Conservation (phyloP, 2,797 vertebrate genomes). For the Phylloscopus collybita region DNA sequence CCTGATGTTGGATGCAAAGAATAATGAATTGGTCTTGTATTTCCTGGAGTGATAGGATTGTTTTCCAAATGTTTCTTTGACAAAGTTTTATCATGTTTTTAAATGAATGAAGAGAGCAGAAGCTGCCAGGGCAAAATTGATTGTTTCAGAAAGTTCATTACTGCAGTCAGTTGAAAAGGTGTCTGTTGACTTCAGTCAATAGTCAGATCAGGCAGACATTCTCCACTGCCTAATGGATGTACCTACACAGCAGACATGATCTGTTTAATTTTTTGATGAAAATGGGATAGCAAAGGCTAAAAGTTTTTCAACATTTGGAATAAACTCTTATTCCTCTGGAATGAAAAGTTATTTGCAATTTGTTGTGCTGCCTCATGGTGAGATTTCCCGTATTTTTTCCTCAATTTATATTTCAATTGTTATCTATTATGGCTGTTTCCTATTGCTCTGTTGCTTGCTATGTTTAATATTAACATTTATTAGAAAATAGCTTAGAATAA, state of each 20-base stretch:
- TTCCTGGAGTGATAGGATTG: background rate
- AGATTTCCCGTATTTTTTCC: background rate
- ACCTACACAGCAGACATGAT: background rate
- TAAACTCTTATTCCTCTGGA: background rate
- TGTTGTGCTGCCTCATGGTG: background rate
- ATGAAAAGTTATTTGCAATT: background rate
- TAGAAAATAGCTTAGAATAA: background rate
- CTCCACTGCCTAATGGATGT: slow-evolving; percentile 3
- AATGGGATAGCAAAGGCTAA: background rate
- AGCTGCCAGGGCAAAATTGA: background rate
- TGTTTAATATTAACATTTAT: background rate
- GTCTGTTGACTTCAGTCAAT: background rate
- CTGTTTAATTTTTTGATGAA: background rate
- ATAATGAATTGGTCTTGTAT: background rate
- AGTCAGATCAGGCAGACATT: background rate
- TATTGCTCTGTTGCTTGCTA: background rate
- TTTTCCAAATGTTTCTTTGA: slow-evolving; percentile 6
- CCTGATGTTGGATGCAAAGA: background rate
- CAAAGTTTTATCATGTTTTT: background rate
- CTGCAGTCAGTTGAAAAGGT: background rate
- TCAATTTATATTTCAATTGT: background rate
- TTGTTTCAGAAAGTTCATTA: slow-evolving; percentile 14
- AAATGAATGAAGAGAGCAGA: background rate
- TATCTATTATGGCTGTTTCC: background rate
- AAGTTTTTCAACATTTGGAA: background rate